Conservation (phyloP, 2,113 vertebrate species). For the Mungos mungo region DNA sequence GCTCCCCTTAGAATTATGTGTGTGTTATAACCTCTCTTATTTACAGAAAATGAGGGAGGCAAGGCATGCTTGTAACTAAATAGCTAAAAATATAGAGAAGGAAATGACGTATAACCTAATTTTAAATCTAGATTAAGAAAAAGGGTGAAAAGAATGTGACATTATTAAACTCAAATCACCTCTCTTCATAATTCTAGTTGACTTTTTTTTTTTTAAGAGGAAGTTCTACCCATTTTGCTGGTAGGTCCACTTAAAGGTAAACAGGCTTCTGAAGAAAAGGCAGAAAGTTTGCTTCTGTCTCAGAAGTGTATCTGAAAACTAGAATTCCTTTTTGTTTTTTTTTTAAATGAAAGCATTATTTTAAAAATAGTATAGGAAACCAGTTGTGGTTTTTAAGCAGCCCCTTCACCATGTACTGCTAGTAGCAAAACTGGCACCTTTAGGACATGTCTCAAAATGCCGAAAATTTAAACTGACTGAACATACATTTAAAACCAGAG, state of each 20-base stretch:
- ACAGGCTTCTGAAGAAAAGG: slow-evolving; percentile 75
- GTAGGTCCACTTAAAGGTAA: slow-evolving; percentile 72
- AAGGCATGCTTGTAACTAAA: not conserved
- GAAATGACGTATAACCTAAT: not conserved
- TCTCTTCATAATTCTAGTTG: slow-evolving; percentile 33
- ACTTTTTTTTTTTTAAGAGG: slow-evolving; percentile 34
- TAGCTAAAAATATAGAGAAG: not conserved
- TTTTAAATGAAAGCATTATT: slow-evolving; percentile 57
- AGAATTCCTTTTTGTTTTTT: slow-evolving; percentile 62
- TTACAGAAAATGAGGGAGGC: slow-evolving; percentile 24
- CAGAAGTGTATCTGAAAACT: slow-evolving; percentile 75
- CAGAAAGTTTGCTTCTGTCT: slow-evolving; percentile 63
- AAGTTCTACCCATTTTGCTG: slow-evolving; percentile 59
- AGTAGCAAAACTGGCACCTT: slow-evolving; percentile 60
- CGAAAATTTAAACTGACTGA: not conserved
- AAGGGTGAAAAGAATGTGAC: slow-evolving; percentile 39
- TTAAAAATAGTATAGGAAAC: slow-evolving; percentile 71
- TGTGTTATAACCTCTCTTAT: not conserved
- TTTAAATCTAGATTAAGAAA: slow-evolving; percentile 62
- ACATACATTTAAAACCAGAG: slow-evolving; percentile 41
- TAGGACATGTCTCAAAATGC: slow-evolving; percentile 53
- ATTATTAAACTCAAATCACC: slow-evolving; percentile 38
- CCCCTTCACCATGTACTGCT: slow-evolving; percentile 61
- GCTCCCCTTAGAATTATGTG: not conserved
- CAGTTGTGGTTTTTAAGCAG: slow-evolving; percentile 60